phyloP scores from a whole-genome alignment of 2,888 invertebrate species.

The Pachycephus smyrnensis region DNA sequence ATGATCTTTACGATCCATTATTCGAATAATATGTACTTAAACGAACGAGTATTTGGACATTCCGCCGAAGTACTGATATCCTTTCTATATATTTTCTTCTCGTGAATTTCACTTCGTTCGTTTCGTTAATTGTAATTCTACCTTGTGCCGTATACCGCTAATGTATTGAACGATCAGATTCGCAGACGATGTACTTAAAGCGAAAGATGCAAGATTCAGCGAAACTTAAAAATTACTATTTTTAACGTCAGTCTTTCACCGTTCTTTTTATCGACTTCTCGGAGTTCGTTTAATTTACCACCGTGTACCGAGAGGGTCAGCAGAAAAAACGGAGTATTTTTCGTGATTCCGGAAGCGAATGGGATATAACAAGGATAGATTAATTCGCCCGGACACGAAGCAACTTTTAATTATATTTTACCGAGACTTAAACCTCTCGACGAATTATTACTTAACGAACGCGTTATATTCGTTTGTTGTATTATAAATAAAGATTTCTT shows the following conservation, averaged over 20 bases:
- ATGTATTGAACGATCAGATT: background rate
- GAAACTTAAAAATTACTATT: background rate
- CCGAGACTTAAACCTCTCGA: background rate
- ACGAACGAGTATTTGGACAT: constrained; percentile 20
- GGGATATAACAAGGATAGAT: background rate
- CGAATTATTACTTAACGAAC: background rate
- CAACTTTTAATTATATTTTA: background rate
- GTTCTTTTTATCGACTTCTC: too few species aligned
- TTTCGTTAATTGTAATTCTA: background rate
- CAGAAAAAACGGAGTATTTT: background rate
- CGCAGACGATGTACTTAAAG: constrained; percentile 18
- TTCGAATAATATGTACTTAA: constrained; percentile 17
- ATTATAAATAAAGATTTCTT: background rate
- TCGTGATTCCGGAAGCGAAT: background rate
- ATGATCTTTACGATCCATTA: background rate
- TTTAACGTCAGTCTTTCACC: background rate
- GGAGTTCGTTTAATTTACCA: too few species aligned
- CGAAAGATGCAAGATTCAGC: constrained; percentile 11
- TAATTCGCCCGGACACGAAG: background rate
- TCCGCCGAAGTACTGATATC: constrained; percentile 13
- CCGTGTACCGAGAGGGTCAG: too few species aligned
- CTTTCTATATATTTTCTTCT: background rate
- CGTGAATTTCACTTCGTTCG: background rate
- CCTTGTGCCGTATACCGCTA: background rate
- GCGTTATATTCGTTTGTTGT: background rate